Conservation (phyloP, 30 jellyfish, hydroid and myxozoan species). For the Sanderia malayensis region DNA sequence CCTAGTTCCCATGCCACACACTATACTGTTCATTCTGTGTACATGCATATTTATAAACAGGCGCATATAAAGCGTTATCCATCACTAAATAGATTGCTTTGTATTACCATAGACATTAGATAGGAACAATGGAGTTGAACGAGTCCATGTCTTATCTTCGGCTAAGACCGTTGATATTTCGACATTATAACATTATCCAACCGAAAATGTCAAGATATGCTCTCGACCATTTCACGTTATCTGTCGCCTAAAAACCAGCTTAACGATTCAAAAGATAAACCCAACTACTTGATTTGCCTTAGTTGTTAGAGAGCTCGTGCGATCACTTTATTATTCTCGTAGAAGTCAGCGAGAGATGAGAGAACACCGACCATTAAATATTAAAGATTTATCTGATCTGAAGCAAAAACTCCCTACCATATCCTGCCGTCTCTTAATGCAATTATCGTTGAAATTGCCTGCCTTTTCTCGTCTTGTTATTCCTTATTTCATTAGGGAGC, state of each 20-base stretch:
- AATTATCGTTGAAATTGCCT: slow-evolving; percentile 43
- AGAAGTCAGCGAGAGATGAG: slow-evolving; percentile 24
- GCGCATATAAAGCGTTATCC: too few species aligned
- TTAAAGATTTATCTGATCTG: slow-evolving; percentile 41
- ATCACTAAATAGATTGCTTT: neutral
- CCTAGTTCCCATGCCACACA: neutral
- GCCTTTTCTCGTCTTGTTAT: slow-evolving; percentile 50
- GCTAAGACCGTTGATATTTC: neutral
- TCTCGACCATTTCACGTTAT: neutral
- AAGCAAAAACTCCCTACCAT: slow-evolving; percentile 52
- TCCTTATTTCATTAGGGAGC: slow-evolving; percentile 33
- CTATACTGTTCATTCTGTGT: too few species aligned
- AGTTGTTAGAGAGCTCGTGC: neutral
- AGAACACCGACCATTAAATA: slow-evolving; percentile 55
- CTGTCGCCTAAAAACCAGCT: neutral
- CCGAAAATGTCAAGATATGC: slow-evolving; percentile 5
- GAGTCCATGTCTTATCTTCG: neutral
- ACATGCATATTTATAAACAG: too few species aligned
- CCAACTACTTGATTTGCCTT: neutral
- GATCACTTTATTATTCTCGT: slow-evolving; percentile 10
- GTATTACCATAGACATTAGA: neutral
- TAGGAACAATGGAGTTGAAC: neutral
- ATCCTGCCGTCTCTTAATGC: slow-evolving; percentile 59
- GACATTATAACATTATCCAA: slow-evolving; percentile 6
- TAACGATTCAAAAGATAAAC: neutral